These are phyloP conservation scores for Bombus haemorrhoidalis DNA, from an alignment of 1,140 invertebrate genomes.

Conservation along the genomic window DNA sequence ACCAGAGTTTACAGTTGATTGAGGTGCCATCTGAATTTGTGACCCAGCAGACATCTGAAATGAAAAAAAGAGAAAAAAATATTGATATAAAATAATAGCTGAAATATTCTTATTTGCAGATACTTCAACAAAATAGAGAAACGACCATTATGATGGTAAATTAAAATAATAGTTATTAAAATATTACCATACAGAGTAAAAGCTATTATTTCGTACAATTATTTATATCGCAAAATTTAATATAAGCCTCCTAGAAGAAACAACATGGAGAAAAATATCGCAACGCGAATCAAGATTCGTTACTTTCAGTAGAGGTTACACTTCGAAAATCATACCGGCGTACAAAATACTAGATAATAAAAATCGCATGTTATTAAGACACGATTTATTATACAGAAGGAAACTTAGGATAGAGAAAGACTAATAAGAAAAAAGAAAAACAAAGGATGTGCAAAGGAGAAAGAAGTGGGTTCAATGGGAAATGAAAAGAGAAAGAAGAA, in stretches of 20 bases:
- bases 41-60: slow-evolving; percentile 96
- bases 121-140: neutral
- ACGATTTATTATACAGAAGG: slow-evolving; percentile 51
- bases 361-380: slow-evolving; percentile 57
- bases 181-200: neutral
- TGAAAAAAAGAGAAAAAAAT: slow-evolving; percentile 24
- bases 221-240: slow-evolving; percentile 6
- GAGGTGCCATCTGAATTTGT: slow-evolving; percentile 97
- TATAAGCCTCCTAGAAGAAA: slow-evolving; percentile 17
- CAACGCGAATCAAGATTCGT: slow-evolving; percentile 37
- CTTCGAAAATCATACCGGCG: slow-evolving; percentile 52
- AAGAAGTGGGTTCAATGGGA: slow-evolving; percentile 30
- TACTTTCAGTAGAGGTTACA: slow-evolving; percentile 60
- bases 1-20: slow-evolving; percentile 93
- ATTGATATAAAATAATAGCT: slow-evolving; percentile 29
- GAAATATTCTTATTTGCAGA: neutral
- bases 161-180: neutral
- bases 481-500: slow-evolving; percentile 36
- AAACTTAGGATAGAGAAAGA: slow-evolving; percentile 63
- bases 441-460: slow-evolving; percentile 40
- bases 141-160: neutral
- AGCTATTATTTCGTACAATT: slow-evolving; percentile 13
- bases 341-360: slow-evolving; percentile 35
- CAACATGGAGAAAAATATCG: slow-evolving; percentile 51
- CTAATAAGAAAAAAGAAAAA: slow-evolving; percentile 51